Evolutionary conservation across 2,113 vertebrate genomes (phyloP), one percentile per base, ranked within the genome.

Genomic region (Corythoichthys haematopterus): DNA sequence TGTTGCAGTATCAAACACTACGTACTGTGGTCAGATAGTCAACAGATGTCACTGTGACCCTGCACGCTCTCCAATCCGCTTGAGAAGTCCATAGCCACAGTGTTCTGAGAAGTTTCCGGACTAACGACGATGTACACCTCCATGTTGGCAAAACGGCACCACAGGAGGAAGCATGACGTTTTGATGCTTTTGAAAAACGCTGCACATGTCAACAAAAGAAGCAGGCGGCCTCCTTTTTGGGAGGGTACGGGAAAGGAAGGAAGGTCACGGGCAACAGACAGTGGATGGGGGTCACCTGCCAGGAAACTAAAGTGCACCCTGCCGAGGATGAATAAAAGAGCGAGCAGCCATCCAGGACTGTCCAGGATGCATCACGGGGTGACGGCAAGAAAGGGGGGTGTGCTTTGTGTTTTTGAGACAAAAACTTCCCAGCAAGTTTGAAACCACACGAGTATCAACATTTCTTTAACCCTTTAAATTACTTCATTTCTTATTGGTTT

Each of bases 41-140:
- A 78, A 69, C 83, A 84, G 76, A 55, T 33, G 4, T 15, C 50
- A 20, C 20, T 55, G 20, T 56, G 85, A 83, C 74, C 81, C 55
- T 77, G 77, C 88, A 80, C 79, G 76, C 84, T 75, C 74, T 84
- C 81, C 83, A 85, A 85, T 87, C 84, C 72, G 82, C 80, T 70
- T 70, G 83, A 86, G 82, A 80, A 20, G 91, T 92, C 91, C 84
- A 91, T 92, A 90, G 64, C 4, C 6, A 43, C 57, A 28, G 85
- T 83, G 43, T 70, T 68, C 64, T 0, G 14, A 48, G 69, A 46
- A 28, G 55, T 12, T 57, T 57, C 55, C 70, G 47, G 13, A 68
- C 62, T 55, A 57, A 81, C 61, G 61, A 1, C 9, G 13, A n/a
- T 45, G 59, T 14, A 28, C 43, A 45, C 61, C 28, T 53, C 63